Percentiles rank a stretch among this genome's conserved stretches.
These are phyloP conservation scores for Crematogaster levior DNA, from an alignment of 2,888 invertebrate genomes.

Conservation along the genomic window DNA sequence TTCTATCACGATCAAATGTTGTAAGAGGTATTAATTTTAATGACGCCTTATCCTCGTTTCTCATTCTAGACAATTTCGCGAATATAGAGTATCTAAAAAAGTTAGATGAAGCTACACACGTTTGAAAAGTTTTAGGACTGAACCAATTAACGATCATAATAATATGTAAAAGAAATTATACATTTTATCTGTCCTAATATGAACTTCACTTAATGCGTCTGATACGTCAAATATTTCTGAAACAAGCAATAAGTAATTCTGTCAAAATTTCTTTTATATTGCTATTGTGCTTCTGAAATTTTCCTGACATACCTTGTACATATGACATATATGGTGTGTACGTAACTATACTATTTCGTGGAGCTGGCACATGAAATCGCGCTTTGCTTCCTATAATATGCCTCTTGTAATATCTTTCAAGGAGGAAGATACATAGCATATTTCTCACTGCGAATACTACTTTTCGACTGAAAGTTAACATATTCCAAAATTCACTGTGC, in stretches of 20 bases:
- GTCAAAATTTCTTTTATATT: background rate
- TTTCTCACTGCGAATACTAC: background rate
- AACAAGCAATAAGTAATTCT: constrained; percentile 20
- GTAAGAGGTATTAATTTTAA: constrained; percentile 39
- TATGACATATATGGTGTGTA: constrained; percentile 60
- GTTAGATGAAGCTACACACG: background rate
- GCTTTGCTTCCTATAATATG: constrained; percentile 13
- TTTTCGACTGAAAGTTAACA: constrained; percentile 21
- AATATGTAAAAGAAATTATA: background rate
- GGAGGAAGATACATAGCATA: background rate
- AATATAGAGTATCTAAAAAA: constrained; percentile 22
- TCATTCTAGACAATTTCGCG: constrained; percentile 44
- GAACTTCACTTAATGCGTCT: background rate
- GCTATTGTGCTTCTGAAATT: constrained; percentile 14
- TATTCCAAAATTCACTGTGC: constrained; percentile 38
- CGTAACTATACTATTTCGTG: constrained; percentile 57
- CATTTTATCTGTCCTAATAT: background rate
- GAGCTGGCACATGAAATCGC: constrained; percentile 59
- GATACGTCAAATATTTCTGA: background rate
- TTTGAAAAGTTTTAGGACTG: constrained; percentile 17
- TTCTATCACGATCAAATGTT: constrained; percentile 10
- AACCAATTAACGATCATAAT: background rate
- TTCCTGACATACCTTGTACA: constrained; percentile 53
- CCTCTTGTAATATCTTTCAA: background rate
- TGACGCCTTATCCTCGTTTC: constrained; percentile 46